A percentile compares a stretch with the other conserved stretches of the same genome.
Conservation (phyloP, 2,888 invertebrate species). For the Synanthedon tipuliformis region DNA sequence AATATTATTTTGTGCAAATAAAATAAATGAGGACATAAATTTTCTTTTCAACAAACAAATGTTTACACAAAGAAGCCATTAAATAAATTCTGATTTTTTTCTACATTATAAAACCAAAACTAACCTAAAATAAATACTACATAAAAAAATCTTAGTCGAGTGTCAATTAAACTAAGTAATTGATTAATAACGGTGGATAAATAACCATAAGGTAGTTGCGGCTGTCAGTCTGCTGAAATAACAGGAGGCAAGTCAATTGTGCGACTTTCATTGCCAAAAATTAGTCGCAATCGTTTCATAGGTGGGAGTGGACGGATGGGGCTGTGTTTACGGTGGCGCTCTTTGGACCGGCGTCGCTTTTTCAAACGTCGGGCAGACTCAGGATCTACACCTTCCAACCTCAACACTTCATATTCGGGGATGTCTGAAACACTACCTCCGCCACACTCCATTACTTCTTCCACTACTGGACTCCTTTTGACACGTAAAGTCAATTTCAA, state of each 20-base stretch:
- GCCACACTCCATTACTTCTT: conserved; percentile 80
- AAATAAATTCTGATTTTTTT: too few relatives aligned
- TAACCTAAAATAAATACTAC: conserved; percentile 56
- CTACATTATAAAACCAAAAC: too few relatives aligned
- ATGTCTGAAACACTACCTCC: conserved; percentile 75
- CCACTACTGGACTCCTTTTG: conserved; percentile 87
- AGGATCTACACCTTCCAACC: conserved; percentile 81
- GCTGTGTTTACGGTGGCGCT: conserved; percentile 62
- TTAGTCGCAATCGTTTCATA: conserved; percentile 87
- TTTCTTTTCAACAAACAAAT: too few relatives aligned
- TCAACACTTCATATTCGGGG: conserved; percentile 86
- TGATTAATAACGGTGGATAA: conserved; percentile 66
- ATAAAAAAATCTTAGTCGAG: conserved; percentile 61
- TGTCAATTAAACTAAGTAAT: conserved; percentile 65
- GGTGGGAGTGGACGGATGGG: conserved; percentile 74
- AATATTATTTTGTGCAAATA: too few relatives aligned
- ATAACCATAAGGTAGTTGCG: conserved; percentile 51
- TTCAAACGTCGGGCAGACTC: conserved; percentile 67
- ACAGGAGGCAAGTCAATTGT: conserved; percentile 89
- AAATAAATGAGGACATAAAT: too few relatives aligned
- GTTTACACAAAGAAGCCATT: too few relatives aligned
- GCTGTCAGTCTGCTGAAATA: conserved; percentile 71
- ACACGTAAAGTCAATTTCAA: conserved; percentile 86
- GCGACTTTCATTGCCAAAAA: conserved; percentile 89
- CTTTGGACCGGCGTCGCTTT: conserved; percentile 65